Evolutionary conservation across 2,113 vertebrate species (phyloP).

Genomic region (Eleginops maclovinus): DNA sequence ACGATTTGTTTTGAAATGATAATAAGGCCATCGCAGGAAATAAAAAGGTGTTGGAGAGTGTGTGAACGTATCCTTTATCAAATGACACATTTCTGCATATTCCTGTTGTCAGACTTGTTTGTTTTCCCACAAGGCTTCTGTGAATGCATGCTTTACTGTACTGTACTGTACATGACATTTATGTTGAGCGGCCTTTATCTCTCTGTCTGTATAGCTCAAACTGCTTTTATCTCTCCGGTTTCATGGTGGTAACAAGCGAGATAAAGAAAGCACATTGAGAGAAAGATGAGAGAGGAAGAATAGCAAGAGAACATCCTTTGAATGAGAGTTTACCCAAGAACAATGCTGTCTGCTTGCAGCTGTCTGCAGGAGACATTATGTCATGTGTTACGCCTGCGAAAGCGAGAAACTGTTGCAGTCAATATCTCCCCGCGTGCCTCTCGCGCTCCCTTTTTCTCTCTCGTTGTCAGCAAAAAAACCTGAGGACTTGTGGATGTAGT

Average conservation of each 20-base stretch:
- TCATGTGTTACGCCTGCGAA: constrained; percentile 63
- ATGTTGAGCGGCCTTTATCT: constrained; percentile 44
- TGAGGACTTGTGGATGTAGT: constrained; percentile 37
- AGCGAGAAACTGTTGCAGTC: constrained; percentile 64
- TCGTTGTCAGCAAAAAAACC: constrained; percentile 29
- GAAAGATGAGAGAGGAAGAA: constrained; percentile 17
- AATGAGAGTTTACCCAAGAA: constrained; percentile 65
- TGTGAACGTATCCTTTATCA: constrained; percentile 9
- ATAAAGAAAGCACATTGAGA: constrained; percentile 36
- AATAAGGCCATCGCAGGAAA: neutral
- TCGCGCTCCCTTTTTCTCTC: constrained; percentile 8
- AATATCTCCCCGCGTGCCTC: constrained; percentile 47
- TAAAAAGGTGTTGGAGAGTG: neutral
- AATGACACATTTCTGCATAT: constrained; percentile 14
- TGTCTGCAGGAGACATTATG: constrained; percentile 70
- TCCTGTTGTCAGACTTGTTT: constrained; percentile 4
- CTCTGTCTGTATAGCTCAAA: constrained; percentile 30
- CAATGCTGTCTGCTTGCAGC: constrained; percentile 60
- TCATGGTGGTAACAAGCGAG: constrained; percentile 24
- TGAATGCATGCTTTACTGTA: constrained; percentile 3
- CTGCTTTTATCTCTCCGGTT: constrained; percentile 44
- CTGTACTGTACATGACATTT: constrained; percentile 33
- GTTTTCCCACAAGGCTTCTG: constrained; percentile 12
- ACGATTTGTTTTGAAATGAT: neutral
- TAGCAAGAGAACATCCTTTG: constrained; percentile 61